Base-by-base conservation (phyloP, 1,140 invertebrate genomes). In the Drosophila lini region DNA sequence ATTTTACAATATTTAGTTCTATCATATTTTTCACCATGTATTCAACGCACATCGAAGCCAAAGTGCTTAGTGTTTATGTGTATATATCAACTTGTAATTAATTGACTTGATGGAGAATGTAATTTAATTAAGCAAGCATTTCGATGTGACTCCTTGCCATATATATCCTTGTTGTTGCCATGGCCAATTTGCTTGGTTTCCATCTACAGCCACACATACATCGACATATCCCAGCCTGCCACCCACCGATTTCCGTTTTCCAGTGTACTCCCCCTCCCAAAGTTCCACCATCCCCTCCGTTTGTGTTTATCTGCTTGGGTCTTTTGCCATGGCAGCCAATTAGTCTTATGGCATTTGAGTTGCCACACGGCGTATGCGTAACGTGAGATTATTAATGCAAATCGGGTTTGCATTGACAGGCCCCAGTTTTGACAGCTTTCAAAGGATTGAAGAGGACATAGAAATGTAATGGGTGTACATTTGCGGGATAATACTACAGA, bases 51-150 rank as follows among this genome's bases (percentile, higher is more conserved):
- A 61, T 55, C 11, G 44, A 40, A 64, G 73, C 55, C 55, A 60
- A 53, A 58, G 56, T 65, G 42, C 34, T 57, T 45, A 50, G 63
- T 62, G 64, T 63, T 56, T 78, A 59, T 44, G 67, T 81, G 74
- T 84, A 60, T 62, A 62, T 81, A 71, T 81, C 80, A 81, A 91
- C 71, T 91, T 75, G 88, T 84, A 83, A 91, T 91, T 91, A 91
- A 91, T 91, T 91, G 83, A 88, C 88, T 91, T 91, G 83, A 91
- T 91, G 89, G 83, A 91, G 90, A 91, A 91, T 88, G 83, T 91
- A 88, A 90, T 91, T 91, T 88, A 81, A 91, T 91, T 91, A 91
- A 88, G 78, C 85, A 89, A 76, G 80, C 77, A 89, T 85, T 90
- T 89, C 81, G 80, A 90, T 89, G 78, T 56, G 76, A 61, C 77